These are phyloP conservation scores for Branchellion lobata DNA, from an alignment of 2,888 invertebrate genomes.

Conservation along the genomic window DNA sequence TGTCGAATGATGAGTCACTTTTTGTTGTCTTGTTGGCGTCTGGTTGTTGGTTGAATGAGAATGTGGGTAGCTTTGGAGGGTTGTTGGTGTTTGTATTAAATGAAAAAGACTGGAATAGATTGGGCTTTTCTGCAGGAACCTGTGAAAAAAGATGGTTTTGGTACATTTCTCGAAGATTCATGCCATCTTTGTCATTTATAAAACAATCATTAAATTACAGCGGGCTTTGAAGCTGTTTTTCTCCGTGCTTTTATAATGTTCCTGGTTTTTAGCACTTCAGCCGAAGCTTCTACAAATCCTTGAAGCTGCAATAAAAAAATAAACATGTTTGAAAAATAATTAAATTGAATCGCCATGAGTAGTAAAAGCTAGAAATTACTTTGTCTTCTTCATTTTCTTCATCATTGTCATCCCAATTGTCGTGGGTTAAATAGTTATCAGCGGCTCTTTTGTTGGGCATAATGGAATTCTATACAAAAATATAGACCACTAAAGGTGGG, in stretches of 20 bases:
- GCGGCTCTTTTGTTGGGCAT: constrained; percentile 60
- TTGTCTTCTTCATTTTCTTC: constrained; percentile 58
- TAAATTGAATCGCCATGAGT: too few species aligned
- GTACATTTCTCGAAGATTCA: too few species aligned
- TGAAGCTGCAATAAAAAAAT: constrained; percentile 67
- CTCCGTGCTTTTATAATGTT: constrained; percentile 78
- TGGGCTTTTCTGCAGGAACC: background rate
- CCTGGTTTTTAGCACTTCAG: constrained; percentile 74
- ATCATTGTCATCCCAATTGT: constrained; percentile 62
- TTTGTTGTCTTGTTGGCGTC: background rate
- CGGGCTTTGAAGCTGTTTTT: constrained; percentile 59
- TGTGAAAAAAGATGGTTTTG: too few species aligned
- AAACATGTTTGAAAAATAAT: too few species aligned
- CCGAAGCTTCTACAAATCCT: constrained; percentile 69
- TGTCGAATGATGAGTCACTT: too few species aligned
- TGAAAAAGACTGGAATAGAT: background rate
- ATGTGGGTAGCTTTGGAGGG: background rate
- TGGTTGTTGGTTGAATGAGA: background rate
- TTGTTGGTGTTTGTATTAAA: constrained; percentile 51
- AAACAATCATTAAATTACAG: background rate
- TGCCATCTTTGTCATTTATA: too few species aligned
- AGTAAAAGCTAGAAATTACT: constrained; percentile 14
- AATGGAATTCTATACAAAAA: constrained; percentile 1
- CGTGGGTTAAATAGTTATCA: constrained; percentile 57
- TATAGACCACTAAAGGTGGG: background rate